Evolutionary conservation across 2,888 invertebrate species (phyloP).

Genomic region (Heliconius sara): DNA sequence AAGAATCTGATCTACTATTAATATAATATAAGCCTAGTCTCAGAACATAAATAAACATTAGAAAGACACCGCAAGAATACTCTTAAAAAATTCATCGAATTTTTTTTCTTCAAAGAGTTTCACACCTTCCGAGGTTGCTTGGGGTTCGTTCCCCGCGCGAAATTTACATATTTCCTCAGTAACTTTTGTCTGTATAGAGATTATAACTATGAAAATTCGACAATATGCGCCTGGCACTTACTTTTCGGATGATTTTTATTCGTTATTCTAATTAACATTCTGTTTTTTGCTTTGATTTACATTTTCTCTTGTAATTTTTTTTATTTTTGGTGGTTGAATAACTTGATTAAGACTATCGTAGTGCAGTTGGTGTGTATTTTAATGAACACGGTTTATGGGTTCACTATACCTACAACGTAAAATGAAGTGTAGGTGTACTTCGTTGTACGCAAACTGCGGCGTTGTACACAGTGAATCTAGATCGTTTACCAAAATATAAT

Average conservation of each 20-base stretch:
- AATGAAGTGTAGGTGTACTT: not conserved
- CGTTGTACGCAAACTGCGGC: not conserved
- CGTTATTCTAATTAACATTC: slow-evolving; percentile 42
- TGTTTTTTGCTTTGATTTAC: slow-evolving; percentile 4
- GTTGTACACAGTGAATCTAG: not conserved
- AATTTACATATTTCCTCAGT: slow-evolving; percentile 73
- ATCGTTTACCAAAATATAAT: not conserved
- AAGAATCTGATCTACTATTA: slow-evolving; percentile 42
- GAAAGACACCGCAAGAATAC: slow-evolving; percentile 67
- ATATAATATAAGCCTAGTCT: slow-evolving; percentile 61
- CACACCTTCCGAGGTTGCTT: slow-evolving; percentile 63
- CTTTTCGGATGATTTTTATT: slow-evolving; percentile 36
- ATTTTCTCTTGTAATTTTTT: not conserved
- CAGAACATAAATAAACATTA: slow-evolving; percentile 72
- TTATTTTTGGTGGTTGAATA: not conserved
- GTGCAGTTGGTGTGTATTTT: not conserved
- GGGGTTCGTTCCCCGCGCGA: slow-evolving; percentile 58
- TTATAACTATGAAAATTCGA: slow-evolving; percentile 72
- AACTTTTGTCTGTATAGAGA: slow-evolving; percentile 63
- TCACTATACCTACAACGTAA: not conserved
- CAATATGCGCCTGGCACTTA: slow-evolving; percentile 55
- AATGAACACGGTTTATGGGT: not conserved
- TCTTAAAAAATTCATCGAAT: slow-evolving; percentile 71
- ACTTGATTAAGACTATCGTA: not conserved
- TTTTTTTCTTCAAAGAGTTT: slow-evolving; percentile 56